Conservation (phyloP, 2,113 vertebrate genomes). For the Pedionomus torquatus region DNA sequence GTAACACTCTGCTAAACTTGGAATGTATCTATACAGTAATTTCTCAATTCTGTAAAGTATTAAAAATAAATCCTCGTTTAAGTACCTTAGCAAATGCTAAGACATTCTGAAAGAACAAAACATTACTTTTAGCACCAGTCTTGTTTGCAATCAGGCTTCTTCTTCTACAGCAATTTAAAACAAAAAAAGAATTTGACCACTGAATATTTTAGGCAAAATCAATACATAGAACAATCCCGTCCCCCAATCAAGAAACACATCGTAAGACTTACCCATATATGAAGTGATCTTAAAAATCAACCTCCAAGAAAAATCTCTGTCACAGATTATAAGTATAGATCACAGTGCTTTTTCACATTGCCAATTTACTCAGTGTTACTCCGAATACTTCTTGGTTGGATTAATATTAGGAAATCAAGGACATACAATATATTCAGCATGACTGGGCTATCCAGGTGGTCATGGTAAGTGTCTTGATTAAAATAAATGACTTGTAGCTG, state of each 20-base stretch:
- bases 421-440: background rate
- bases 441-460: background rate
- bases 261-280: background rate
- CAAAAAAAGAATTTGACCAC: background rate
- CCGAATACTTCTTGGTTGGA: background rate
- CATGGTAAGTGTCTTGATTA: background rate
- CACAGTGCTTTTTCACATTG: conserved; percentile 15
- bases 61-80: background rate
- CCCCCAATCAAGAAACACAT: background rate
- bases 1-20: background rate
- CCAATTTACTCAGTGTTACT: conserved; percentile 19
- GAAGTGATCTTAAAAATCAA: background rate
- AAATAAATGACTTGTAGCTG: background rate
- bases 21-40: background rate
- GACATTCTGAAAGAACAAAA: background rate
- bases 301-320: conserved; percentile 29
- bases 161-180: background rate
- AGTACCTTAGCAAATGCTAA: background rate
- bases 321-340: conserved; percentile 36
- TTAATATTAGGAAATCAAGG: background rate
- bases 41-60: background rate
- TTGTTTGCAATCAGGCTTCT: background rate
- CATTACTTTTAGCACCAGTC: background rate
- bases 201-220: background rate
- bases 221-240: background rate